phyloP scores from a whole-genome alignment of 2,888 invertebrate species.

The Zonitis immaculata region DNA sequence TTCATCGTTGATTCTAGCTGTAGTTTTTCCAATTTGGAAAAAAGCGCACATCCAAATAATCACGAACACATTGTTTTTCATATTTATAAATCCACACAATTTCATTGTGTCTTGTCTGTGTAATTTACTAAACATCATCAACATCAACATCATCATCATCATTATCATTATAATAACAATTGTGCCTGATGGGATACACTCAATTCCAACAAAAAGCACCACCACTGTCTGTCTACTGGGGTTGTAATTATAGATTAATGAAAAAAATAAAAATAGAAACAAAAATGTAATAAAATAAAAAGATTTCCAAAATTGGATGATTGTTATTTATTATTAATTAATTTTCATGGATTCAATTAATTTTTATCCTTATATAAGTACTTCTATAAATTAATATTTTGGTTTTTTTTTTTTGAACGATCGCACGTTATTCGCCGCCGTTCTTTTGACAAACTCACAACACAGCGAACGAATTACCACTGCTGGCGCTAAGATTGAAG shows the following conservation, averaged over 20 bases:
- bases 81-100: not conserved
- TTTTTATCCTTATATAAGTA: no score
- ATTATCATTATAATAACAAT: slow-evolving; percentile 1
- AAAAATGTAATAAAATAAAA: no score
- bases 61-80: slow-evolving; percentile 24
- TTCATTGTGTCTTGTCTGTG: not conserved
- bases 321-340: no score
- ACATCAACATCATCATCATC: no score
- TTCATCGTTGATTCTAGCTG: slow-evolving; percentile 26
- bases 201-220: not conserved
- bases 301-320: no score
- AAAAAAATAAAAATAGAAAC: no score
- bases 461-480: slow-evolving; percentile 35
- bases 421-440: not conserved
- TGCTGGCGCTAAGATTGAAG: slow-evolving; percentile 35
- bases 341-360: no score
- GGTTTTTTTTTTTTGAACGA: not conserved
- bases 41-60: slow-evolving; percentile 29
- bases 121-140: not conserved
- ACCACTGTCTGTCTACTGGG: no score
- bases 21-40: slow-evolving; percentile 14
- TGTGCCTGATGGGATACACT: not conserved
- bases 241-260: no score
- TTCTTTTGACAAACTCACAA: slow-evolving; percentile 14
- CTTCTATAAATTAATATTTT: not conserved